phyloP scores from a whole-genome alignment of 2,113 vertebrate genomes.

The Dermatemys mawii region DNA sequence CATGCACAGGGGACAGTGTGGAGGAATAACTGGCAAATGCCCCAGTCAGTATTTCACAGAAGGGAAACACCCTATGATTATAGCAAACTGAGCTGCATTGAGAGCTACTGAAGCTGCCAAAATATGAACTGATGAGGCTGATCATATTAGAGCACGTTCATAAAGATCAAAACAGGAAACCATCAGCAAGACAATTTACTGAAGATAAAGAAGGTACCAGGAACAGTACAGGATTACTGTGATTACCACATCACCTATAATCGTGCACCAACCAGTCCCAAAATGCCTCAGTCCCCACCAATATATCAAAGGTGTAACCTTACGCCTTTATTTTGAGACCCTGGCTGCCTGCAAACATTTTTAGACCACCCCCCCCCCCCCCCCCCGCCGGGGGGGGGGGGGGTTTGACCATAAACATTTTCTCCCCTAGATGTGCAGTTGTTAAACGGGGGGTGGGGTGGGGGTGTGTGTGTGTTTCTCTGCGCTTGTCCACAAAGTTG shows the following conservation, averaged over 20 bases:
- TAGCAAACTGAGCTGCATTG: accelerated
- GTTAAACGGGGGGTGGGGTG: too few species aligned
- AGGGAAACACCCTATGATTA: background rate
- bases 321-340: background rate
- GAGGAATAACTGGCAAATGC: background rate
- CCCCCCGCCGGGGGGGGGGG: too few species aligned
- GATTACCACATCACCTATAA: accelerated
- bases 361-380: too few species aligned
- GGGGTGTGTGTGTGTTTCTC: too few species aligned
- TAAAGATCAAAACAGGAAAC: background rate
- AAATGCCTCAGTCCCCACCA: background rate
- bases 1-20: background rate
- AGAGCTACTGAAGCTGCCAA: background rate
- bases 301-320: background rate
- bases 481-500: background rate
- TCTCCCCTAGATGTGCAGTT: background rate
- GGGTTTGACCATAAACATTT: background rate
- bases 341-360: background rate
- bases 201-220: background rate
- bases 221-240: background rate
- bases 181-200: background rate
- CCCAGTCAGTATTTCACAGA: background rate
- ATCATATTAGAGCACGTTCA: background rate
- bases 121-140: background rate
- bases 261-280: background rate